These are phyloP conservation scores for Oxycera nigricornis DNA, from an alignment of 2,888 invertebrate genomes.

Conservation along the genomic window DNA sequence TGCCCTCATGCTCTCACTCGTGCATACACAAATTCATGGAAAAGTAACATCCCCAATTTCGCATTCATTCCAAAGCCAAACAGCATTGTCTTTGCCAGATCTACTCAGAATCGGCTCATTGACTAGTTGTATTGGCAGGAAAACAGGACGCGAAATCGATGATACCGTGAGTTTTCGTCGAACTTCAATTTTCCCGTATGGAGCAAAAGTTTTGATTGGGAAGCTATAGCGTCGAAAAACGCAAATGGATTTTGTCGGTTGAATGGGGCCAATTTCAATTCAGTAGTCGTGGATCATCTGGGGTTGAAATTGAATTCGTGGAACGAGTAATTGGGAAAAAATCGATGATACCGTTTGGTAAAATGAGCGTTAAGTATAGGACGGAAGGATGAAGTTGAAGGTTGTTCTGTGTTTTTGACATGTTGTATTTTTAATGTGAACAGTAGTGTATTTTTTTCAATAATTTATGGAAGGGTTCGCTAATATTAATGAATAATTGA, in stretches of 20 bases:
- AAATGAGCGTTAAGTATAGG: no score
- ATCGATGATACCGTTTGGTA: no score
- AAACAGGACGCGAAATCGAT: not conserved
- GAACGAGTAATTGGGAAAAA: no score
- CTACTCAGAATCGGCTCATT: not conserved
- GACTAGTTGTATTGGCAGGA: not conserved
- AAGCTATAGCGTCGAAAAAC: conserved; percentile 12
- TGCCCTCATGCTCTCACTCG: not conserved
- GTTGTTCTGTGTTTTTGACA: no score
- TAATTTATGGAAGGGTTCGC: no score
- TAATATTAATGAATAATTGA: no score
- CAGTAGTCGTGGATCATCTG: no score
- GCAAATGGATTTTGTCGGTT: conserved; percentile 18
- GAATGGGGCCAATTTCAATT: conserved; percentile 22
- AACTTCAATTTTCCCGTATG: conserved; percentile 6
- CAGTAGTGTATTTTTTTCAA: no score
- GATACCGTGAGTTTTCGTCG: conserved; percentile 20
- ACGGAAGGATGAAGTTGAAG: no score
- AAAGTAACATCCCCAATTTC: conserved; percentile 4
- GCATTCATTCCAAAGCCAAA: not conserved
- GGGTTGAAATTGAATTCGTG: no score
- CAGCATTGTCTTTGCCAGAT: conserved; percentile 1
- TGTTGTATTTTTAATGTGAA: no score
- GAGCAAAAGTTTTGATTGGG: conserved; percentile 32
- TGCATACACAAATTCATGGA: not conserved